Percentiles rank a stretch among this genome's conserved stretches.
Conservation (phyloP, 2,797 vertebrate species). For the Rhadinocentrus ornatus region DNA sequence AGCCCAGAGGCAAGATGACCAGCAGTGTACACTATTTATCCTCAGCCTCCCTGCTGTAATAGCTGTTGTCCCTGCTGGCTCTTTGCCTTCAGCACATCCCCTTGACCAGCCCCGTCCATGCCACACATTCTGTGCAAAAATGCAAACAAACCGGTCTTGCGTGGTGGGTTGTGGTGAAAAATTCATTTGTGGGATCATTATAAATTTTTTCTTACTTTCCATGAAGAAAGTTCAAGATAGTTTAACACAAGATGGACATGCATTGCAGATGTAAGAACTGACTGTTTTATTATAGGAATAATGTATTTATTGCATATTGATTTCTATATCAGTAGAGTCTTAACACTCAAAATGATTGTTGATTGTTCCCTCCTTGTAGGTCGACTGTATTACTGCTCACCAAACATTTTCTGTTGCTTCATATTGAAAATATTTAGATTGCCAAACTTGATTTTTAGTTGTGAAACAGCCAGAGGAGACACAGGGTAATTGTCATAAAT, state of each 20-base stretch:
- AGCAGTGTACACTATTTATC: conserved; percentile 64
- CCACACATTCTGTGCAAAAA: conserved; percentile 68
- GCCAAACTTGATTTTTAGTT: conserved; percentile 1
- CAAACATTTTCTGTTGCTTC: conserved; percentile 1
- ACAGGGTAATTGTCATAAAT: not conserved
- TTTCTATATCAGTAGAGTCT: not conserved
- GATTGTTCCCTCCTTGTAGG: not conserved
- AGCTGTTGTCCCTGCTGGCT: conserved; percentile 75
- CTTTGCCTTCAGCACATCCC: conserved; percentile 67
- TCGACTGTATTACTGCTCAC: not conserved
- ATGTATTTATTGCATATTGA: not conserved
- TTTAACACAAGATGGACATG: conserved; percentile 6
- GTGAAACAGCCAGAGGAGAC: not conserved
- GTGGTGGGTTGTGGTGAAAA: conserved; percentile 28
- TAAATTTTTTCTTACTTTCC: not conserved
- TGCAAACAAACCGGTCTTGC: conserved; percentile 66
- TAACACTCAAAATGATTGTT: not conserved
- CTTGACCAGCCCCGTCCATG: conserved; percentile 60
- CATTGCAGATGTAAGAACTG: not conserved
- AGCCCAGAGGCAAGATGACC: conserved; percentile 71
- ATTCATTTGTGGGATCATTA: conserved; percentile 4
- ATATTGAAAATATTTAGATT: conserved; percentile 2
- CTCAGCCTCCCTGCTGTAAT: conserved; percentile 76
- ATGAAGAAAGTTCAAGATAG: not conserved
- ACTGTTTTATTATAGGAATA: not conserved